Percentiles rank a stretch among this genome's conserved stretches.
Evolutionary conservation across 2,888 invertebrate species (phyloP).

Genomic region (Emesis russula): DNA sequence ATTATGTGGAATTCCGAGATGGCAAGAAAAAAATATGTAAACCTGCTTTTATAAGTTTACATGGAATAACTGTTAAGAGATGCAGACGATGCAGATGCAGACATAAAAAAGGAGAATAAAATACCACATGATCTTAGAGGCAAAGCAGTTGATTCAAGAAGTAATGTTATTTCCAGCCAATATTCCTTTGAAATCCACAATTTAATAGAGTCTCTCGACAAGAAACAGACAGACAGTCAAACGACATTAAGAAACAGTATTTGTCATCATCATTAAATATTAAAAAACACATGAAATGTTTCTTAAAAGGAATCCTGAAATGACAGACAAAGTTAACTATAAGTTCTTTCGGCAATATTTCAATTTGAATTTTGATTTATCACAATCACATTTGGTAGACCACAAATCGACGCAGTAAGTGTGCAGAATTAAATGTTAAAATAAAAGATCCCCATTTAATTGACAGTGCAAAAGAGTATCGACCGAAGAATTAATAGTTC

Average conservation of each 20-base stretch:
- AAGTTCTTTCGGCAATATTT: constrained; percentile 25
- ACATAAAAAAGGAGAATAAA: too few relatives aligned
- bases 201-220: constrained; percentile 24
- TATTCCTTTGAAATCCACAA: constrained; percentile 33
- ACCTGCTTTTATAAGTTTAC: too few relatives aligned
- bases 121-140: too few relatives aligned
- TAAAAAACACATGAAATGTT: neutral
- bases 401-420: too few relatives aligned
- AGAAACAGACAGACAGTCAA: constrained; percentile 12
- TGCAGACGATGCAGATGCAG: too few relatives aligned
- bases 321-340: constrained; percentile 5
- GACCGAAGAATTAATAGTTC: constrained; percentile 32
- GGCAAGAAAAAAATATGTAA: too few relatives aligned
- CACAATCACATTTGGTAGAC: too few relatives aligned
- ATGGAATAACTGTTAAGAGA: too few relatives aligned
- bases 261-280: too few relatives aligned
- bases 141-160: constrained; percentile 2
- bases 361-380: constrained; percentile 9
- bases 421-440: too few relatives aligned
- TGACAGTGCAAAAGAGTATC: neutral
- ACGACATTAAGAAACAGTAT: constrained; percentile 16
- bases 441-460: too few relatives aligned
- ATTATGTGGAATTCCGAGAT: too few relatives aligned
- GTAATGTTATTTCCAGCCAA: constrained; percentile 24
- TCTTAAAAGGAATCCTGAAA: neutral